These are phyloP conservation scores for Eubucco bourcierii DNA, from an alignment of 2,113 vertebrate genomes.

Conservation along the genomic window DNA sequence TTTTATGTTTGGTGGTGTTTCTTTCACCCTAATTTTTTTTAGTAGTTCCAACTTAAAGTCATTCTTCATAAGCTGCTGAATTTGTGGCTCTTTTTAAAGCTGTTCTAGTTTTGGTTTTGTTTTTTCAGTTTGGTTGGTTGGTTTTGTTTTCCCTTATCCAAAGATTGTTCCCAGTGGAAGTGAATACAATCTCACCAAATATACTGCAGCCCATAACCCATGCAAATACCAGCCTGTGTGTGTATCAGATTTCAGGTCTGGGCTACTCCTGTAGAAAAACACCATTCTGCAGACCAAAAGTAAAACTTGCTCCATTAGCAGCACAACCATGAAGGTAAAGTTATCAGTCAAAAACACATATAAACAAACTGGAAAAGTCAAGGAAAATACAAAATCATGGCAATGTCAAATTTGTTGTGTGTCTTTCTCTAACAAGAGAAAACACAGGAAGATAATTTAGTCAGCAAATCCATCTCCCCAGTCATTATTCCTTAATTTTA, in stretches of 20 bases:
- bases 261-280: not conserved
- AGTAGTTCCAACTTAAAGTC: not conserved
- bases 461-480: not conserved
- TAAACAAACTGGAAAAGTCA: not conserved
- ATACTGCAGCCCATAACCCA: not conserved
- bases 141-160: not conserved
- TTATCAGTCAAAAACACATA: not conserved
- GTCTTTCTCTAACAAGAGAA: slow-evolving; percentile 15
- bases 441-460: not conserved
- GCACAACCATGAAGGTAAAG: not conserved
- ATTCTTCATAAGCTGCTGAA: not conserved
- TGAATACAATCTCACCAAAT: not conserved
- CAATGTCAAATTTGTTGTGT: not conserved
- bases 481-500: slow-evolving; percentile 42
- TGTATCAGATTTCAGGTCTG: not conserved
- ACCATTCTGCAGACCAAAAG: not conserved
- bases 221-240: not conserved
- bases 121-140: not conserved
- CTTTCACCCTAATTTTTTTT: not conserved
- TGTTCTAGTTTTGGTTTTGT: not conserved
- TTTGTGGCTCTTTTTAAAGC: not conserved
- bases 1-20: not conserved
- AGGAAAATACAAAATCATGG: not conserved
- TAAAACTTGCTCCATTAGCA: not conserved
- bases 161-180: not conserved